These are phyloP conservation scores for Pluvianellus socialis DNA, from an alignment of 2,113 vertebrate genomes.

Conservation along the genomic window DNA sequence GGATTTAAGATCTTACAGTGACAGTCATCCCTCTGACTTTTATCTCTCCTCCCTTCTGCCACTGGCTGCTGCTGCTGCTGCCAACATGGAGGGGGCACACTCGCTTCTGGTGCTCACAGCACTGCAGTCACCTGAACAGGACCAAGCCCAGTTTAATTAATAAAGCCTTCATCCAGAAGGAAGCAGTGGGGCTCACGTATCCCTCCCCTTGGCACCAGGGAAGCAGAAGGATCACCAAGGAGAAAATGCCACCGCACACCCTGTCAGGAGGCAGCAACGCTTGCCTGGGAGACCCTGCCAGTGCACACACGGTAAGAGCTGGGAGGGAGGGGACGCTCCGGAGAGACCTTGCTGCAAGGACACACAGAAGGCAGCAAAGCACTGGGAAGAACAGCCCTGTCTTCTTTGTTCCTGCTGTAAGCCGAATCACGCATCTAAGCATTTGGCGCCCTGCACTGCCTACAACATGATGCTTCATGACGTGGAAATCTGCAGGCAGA, in stretches of 20 bases:
- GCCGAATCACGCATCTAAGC: background rate
- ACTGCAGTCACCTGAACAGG: background rate
- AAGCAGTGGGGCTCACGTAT: background rate
- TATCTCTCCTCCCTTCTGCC: background rate
- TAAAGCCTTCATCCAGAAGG: background rate
- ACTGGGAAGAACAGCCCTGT: background rate
- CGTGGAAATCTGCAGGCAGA: background rate
- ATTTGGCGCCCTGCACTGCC: background rate
- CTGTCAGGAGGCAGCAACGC: background rate
- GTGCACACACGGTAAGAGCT: background rate
- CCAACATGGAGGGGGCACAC: rapidly evolving
- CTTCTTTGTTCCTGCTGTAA: background rate
- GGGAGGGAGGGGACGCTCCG: background rate
- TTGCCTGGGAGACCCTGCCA: background rate
- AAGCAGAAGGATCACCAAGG: background rate
- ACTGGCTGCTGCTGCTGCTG: background rate
- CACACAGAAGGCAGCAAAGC: background rate
- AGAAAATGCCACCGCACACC: background rate
- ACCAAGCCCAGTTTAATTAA: background rate
- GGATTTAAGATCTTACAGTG: background rate
- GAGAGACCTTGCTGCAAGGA: background rate
- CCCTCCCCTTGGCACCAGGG: background rate
- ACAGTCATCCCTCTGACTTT: background rate
- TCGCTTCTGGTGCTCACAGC: background rate
- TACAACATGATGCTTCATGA: background rate